These are phyloP conservation scores for Magallana gigas DNA, from an alignment of 1,140 invertebrate genomes.

Conservation along the genomic window DNA sequence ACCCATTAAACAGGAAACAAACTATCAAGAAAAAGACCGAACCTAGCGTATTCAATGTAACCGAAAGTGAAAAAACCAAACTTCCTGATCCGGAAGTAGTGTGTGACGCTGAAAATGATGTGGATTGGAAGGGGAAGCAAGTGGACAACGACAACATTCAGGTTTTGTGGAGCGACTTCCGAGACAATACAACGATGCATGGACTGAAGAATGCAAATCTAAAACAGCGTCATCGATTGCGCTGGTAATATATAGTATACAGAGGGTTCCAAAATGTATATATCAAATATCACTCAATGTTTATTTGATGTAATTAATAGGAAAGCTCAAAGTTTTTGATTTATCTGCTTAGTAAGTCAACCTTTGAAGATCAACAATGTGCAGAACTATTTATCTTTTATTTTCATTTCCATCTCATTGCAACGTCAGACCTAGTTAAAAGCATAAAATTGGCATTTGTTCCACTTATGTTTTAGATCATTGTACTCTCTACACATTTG, in stretches of 20 bases:
- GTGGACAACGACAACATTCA: not conserved
- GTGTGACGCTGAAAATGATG: not conserved
- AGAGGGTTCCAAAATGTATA: not conserved
- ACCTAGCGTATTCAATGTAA: not conserved
- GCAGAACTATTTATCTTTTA: too few species aligned
- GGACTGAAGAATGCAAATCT: conserved; percentile 45
- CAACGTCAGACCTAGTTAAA: too few species aligned
- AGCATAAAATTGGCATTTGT: too few species aligned
- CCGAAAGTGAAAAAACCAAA: not conserved
- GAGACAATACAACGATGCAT: conserved; percentile 50
- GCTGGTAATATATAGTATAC: conserved; percentile 40
- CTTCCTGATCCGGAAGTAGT: not conserved
- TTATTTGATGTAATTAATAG: too few species aligned
- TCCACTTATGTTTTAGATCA: too few species aligned
- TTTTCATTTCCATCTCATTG: too few species aligned
- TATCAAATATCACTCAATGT: not conserved
- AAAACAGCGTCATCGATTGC: conserved; percentile 30
- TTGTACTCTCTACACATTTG: too few species aligned
- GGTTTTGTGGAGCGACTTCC: conserved; percentile 42
- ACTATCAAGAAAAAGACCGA: not conserved
- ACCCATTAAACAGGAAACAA: not conserved
- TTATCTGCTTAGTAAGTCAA: too few species aligned
- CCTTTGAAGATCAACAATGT: too few species aligned
- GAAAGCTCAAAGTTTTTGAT: too few species aligned
- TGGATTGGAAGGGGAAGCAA: not conserved